Percentiles rank a stretch among this genome's conserved stretches.
phyloP scores from a whole-genome alignment of 23 tunicate genomes.

The Styela clava region DNA sequence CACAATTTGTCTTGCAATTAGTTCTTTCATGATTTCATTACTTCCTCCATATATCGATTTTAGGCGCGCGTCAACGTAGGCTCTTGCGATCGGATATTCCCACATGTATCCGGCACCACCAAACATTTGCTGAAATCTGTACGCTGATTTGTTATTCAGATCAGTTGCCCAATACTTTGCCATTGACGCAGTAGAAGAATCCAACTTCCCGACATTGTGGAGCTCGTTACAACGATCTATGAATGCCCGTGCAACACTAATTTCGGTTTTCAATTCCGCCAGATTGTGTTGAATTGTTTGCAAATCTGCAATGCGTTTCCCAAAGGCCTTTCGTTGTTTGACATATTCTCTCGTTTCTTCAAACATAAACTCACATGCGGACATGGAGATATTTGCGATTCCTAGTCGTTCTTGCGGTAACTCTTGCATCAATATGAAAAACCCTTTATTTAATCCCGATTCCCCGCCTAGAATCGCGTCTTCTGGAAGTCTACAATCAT shows the following conservation, averaged over 20 bases:
- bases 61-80: constrained; percentile 90
- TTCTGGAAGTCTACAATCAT: constrained; percentile 77
- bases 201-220: constrained; percentile 61
- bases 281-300: constrained; percentile 93
- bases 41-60: constrained; percentile 97
- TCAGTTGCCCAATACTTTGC: constrained; percentile 93
- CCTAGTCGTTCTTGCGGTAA: constrained; percentile 91
- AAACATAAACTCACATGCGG: constrained; percentile 89
- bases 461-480: constrained; percentile 90
- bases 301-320: constrained; percentile 80
- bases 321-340: constrained; percentile 96
- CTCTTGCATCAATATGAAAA: constrained; percentile 91
- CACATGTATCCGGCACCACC: constrained; percentile 99
- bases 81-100: constrained; percentile 95
- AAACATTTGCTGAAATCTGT: constrained; percentile 71
- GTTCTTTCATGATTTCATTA: constrained; percentile 99
- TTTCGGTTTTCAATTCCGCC: constrained; percentile 98
- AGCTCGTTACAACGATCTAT: constrained; percentile 82
- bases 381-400: constrained; percentile 61
- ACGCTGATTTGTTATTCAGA: constrained; percentile 17
- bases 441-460: constrained; percentile 84
- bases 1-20: constrained; percentile 72
- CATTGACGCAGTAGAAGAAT: constrained; percentile 95
- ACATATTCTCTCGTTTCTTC: constrained; percentile 96
- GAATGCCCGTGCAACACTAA: constrained; percentile 75